Base-by-base conservation (phyloP, 2,888 invertebrate species). In the Caradrina kadenii region DNA sequence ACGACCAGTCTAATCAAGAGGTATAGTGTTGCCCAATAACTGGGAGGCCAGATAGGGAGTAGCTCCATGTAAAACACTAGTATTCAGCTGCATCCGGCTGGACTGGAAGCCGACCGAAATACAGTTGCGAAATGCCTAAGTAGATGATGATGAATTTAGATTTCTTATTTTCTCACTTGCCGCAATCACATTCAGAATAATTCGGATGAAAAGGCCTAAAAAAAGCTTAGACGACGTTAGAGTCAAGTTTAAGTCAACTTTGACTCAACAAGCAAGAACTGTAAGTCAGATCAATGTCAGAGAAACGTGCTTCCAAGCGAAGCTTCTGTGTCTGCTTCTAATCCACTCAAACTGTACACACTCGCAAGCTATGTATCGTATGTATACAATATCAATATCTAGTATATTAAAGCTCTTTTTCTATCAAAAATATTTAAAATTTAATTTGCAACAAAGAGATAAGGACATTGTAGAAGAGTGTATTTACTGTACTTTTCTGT, bases 251-350 rank as follows among this genome's bases (percentile, higher is more conserved):
- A 48, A 61, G 61, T 56, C 56, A 21, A 55, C 8, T 76, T 76
- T n/a, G 19, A 17, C 21, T 52, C 13, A 45, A 17, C 22, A 52
- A 52, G 35, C n/a, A 17, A 69, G 31, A 61, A 69, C 56, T 48
- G 17, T 58, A 61, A 58, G 61, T 42, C 69, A 48, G 69, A 65
- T 76, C 31, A 78, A 52, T 54, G 72, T 59, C 64, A 39, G 59
- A 54, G 39, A 72, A 60, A 65, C 72, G 78, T 77, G 77, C 58
- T 42, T 45, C 15, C 26, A 17, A 49, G 52, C 76, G 15, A 56
- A 53, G 69, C 60, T 31, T 26, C 60, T 61, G 39, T 56, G 69
- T 48, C 56, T n/a, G 17, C 8, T n/a, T n/a, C n/a, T n/a, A 52
- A 21, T 42, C 52, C 56, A 39, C 31, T 54, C 22, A 48, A 76